Conservation (phyloP, 2,888 invertebrate genomes). For the Sphaeridia pumilis region DNA sequence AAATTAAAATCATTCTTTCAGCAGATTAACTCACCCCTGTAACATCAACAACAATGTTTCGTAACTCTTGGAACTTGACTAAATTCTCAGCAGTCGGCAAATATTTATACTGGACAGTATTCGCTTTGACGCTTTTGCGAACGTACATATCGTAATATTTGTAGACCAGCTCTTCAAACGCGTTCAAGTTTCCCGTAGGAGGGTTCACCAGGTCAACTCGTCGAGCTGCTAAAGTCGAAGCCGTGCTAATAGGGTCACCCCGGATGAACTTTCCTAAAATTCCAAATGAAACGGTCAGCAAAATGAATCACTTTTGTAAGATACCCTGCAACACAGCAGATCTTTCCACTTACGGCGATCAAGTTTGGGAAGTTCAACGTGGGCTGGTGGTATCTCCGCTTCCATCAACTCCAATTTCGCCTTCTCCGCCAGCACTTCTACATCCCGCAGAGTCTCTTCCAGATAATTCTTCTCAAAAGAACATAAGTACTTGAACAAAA, state of each 20-base stretch:
- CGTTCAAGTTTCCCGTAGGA: background rate
- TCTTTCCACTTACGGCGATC: constrained; percentile 11
- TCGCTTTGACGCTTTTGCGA: background rate
- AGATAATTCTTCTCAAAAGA: constrained; percentile 6
- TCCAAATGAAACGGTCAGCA: background rate
- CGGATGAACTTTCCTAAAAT: constrained; percentile 7
- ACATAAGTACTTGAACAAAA: constrained; percentile 3
- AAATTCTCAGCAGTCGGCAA: background rate
- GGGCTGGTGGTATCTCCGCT: background rate
- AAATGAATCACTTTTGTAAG: background rate
- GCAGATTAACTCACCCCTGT: background rate
- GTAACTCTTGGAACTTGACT: constrained; percentile 3
- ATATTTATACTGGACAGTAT: constrained; percentile 1
- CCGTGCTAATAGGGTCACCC: constrained; percentile 12
- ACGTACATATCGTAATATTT: background rate
- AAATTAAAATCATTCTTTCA: background rate
- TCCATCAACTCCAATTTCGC: background rate
- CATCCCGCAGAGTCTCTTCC: constrained; percentile 1
- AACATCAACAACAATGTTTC: background rate
- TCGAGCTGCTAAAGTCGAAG: constrained; percentile 5
- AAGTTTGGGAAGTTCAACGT: background rate
- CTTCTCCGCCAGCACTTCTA: background rate
- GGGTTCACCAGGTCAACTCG: background rate
- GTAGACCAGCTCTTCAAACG: constrained; percentile 5
- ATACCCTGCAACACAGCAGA: background rate